Evolutionary conservation across 1,140 invertebrate genomes (phyloP).

Genomic region (Trichonephila inaurata): DNA sequence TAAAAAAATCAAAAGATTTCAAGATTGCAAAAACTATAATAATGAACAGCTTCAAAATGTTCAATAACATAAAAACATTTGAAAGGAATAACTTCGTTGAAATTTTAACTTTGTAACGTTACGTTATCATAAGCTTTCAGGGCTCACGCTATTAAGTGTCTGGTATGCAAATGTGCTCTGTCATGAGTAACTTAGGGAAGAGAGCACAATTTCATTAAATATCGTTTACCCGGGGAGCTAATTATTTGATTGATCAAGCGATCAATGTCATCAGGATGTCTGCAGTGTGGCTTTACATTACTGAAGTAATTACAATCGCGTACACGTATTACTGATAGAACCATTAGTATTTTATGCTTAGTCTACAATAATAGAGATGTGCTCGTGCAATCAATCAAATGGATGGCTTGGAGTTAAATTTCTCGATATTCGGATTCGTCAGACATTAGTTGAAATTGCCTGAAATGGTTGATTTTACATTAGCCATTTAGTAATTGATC

Average conservation of each 20-base stretch:
- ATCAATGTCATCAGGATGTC: neutral
- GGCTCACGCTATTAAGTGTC: neutral
- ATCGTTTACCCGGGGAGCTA: neutral
- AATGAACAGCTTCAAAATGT: too few relatives aligned
- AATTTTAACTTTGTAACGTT: too few relatives aligned
- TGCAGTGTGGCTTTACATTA: neutral
- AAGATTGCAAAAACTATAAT: too few relatives aligned
- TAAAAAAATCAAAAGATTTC: too few relatives aligned
- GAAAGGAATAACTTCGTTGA: too few relatives aligned
- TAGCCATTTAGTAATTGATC: neutral
- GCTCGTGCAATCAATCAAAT: neutral
- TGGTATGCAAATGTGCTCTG: neutral
- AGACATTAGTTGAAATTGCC: neutral
- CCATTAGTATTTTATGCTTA: neutral
- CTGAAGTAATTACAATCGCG: neutral
- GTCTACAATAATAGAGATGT: neutral
- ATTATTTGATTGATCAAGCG: slow-evolving; percentile 30
- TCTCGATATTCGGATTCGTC: neutral
- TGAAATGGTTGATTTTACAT: neutral
- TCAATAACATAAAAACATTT: too few relatives aligned
- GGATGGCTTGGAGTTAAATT: neutral
- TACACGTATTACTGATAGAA: neutral
- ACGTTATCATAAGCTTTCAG: too few relatives aligned
- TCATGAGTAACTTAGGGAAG: neutral
- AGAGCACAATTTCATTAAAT: slow-evolving; percentile 24